Conservation (phyloP, 2,113 vertebrate genomes). For the Gopherus flavomarginatus region DNA sequence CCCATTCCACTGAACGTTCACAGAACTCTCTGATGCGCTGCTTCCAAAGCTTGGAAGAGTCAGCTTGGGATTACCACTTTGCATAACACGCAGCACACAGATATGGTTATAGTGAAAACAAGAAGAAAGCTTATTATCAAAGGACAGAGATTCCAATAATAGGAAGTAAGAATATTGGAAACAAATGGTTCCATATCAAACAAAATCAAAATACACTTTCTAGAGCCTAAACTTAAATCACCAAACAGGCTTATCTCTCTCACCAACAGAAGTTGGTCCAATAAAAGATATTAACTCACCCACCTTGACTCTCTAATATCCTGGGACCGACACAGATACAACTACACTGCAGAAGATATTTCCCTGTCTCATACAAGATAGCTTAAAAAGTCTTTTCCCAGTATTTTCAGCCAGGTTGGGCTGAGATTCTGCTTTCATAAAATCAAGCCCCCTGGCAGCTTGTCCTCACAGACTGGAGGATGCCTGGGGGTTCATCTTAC, state of each 20-base stretch:
- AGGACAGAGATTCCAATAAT: not conserved
- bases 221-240: not conserved
- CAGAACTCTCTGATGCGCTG: not conserved
- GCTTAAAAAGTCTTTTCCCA: not conserved
- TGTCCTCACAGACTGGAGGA: not conserved
- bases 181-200: not conserved
- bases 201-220: not conserved
- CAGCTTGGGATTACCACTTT: not conserved
- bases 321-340: not conserved
- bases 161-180: not conserved
- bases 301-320: not conserved
- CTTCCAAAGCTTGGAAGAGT: not conserved
- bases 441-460: not conserved
- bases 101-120: not conserved
- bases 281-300: not conserved
- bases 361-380: not conserved
- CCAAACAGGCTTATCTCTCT: not conserved
- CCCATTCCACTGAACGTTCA: not conserved
- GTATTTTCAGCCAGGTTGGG: not conserved
- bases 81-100: not conserved
- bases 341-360: not conserved
- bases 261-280: not conserved
- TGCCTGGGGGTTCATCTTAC: not conserved
- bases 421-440: not conserved
- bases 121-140: not conserved